Conservation (phyloP, 2,888 invertebrate species). For the Andrena camellia region DNA sequence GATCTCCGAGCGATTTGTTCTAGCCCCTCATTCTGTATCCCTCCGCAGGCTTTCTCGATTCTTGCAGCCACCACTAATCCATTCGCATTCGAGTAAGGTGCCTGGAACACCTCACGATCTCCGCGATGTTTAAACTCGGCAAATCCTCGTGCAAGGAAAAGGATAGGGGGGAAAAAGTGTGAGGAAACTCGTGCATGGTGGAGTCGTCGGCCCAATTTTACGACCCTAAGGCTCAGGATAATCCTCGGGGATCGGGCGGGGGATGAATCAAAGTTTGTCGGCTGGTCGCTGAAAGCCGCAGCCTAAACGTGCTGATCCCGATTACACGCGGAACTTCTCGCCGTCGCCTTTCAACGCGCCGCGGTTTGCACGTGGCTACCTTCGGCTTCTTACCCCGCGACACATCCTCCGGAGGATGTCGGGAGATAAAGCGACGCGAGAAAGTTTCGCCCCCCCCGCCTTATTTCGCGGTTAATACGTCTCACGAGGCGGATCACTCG, state of each 20-base stretch:
- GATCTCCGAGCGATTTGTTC: no score
- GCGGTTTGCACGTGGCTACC: neutral
- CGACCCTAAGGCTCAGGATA: neutral
- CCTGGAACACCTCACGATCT: no score
- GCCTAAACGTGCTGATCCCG: slow-evolving; percentile 50
- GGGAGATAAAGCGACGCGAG: slow-evolving; percentile 8
- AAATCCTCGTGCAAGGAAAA: slow-evolving; percentile 17
- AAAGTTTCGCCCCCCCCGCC: neutral
- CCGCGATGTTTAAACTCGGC: no score
- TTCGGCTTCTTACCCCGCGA: neutral
- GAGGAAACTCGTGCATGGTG: neutral
- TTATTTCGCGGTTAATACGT: slow-evolving; percentile 7
- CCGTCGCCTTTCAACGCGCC: neutral
- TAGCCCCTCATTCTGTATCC: no score
- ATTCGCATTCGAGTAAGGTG: no score
- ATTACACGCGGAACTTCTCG: slow-evolving; percentile 31
- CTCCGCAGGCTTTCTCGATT: no score
- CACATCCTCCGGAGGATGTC: slow-evolving; percentile 10
- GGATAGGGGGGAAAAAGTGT: neutral
- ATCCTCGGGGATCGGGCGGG: slow-evolving; percentile 3
- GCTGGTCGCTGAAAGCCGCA: slow-evolving; percentile 5
- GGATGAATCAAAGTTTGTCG: slow-evolving; percentile 27
- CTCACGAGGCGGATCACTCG: slow-evolving; percentile 5
- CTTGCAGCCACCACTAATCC: no score
- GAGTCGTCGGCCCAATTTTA: slow-evolving; percentile 10